Percentiles rank a stretch among this genome's conserved stretches.
These are phyloP conservation scores for Polyploca ridens DNA, from an alignment of 2,888 invertebrate species.

Conservation along the genomic window DNA sequence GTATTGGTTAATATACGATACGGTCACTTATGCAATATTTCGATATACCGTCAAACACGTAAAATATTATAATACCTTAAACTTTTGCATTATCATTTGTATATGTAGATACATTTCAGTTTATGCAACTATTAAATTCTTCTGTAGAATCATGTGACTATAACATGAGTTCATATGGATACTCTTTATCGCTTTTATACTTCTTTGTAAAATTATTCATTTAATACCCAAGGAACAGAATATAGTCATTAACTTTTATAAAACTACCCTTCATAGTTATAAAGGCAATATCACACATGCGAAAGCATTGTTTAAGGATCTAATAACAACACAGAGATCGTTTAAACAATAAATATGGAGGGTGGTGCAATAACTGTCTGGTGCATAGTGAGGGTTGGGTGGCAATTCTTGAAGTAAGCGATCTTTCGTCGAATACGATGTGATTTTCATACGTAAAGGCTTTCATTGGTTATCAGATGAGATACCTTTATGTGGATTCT, in stretches of 20 bases:
- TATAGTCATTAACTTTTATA: not conserved
- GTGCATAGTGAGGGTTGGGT: constrained; percentile 57
- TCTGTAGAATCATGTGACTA: no score
- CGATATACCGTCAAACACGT: no score
- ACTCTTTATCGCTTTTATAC: not conserved
- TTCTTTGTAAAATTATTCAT: not conserved
- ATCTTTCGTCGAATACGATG: not conserved
- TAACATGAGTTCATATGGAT: not conserved
- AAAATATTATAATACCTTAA: no score
- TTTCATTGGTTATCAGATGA: no score
- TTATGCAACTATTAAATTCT: no score
- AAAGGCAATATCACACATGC: constrained; percentile 25
- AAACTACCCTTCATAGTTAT: constrained; percentile 16
- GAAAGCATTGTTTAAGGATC: constrained; percentile 48
- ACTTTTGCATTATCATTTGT: no score
- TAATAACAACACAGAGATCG: constrained; percentile 59
- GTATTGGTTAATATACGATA: constrained; percentile 15
- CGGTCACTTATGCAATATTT: constrained; percentile 11
- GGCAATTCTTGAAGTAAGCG: not conserved
- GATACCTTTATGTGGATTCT: no score
- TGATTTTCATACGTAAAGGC: no score
- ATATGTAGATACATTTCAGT: no score
- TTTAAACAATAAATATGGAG: constrained; percentile 72
- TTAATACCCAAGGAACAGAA: not conserved
- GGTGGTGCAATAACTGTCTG: constrained; percentile 75